Evolutionary conservation across 2,797 vertebrate genomes (phyloP).

Genomic region (Loris lydekkerianus): DNA sequence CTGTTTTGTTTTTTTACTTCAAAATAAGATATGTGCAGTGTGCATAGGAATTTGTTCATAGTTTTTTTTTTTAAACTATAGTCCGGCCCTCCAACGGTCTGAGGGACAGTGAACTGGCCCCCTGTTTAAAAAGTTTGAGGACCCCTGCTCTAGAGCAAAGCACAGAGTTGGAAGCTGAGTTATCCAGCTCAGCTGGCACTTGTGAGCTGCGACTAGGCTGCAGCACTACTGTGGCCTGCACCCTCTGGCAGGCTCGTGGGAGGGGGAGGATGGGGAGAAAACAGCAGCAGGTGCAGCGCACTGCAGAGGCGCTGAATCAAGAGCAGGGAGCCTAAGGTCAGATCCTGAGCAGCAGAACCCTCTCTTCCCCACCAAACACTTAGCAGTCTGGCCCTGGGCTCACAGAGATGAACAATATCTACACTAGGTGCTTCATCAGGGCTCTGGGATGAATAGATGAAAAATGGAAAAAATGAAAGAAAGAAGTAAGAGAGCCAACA

Average conservation of each 20-base stretch:
- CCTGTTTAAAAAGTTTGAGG: too few species aligned
- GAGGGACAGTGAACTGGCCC: too few species aligned
- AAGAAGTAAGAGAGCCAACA: neutral
- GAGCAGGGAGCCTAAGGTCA: neutral
- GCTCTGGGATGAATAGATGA: neutral
- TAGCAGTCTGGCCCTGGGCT: neutral
- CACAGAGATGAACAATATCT: neutral
- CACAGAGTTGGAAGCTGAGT: neutral
- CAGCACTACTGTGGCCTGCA: too few species aligned
- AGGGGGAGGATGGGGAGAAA: neutral
- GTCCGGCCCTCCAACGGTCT: too few species aligned
- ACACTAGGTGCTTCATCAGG: neutral
- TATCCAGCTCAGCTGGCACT: neutral
- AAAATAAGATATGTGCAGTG: too few species aligned
- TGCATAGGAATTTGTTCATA: too few species aligned
- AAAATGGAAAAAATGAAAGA: neutral
- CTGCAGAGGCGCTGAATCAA: too few species aligned
- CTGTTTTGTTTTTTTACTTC: too few species aligned
- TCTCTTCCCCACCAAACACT: accelerated
- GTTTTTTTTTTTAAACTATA: too few species aligned
- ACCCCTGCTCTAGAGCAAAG: neutral
- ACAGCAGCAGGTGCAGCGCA: accelerated
- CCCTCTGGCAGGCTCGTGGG: accelerated
- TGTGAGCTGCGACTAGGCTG: neutral
- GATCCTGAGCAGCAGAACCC: neutral